Conservation (phyloP, 2,113 vertebrate species). For the Phoenicopterus ruber region DNA sequence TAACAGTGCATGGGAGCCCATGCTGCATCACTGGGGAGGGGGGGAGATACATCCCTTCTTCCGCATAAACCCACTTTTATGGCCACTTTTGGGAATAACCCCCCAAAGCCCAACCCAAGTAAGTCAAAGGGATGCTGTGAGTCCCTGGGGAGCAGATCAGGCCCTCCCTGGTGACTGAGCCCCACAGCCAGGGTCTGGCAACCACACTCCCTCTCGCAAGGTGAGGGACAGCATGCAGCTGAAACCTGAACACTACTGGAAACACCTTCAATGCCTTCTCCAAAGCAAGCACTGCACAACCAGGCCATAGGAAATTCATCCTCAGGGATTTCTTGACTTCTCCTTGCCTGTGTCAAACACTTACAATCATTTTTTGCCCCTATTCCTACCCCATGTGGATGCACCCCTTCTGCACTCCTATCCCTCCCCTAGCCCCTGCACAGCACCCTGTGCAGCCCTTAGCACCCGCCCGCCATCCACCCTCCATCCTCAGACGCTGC, state of each 20-base stretch:
- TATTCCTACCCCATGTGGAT: neutral
- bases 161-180: neutral
- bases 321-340: neutral
- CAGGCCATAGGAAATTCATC: neutral
- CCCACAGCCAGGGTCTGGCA: neutral
- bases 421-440: neutral
- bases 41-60: neutral
- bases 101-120: neutral
- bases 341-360: neutral
- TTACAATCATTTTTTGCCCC: neutral
- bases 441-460: neutral
- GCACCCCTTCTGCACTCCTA: neutral
- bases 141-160: neutral
- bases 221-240: neutral
- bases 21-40: neutral
- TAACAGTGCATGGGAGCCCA: neutral
- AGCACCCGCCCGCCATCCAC: neutral
- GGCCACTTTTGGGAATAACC: neutral
- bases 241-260: neutral
- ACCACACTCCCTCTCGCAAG: rapidly evolving
- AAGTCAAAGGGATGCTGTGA: neutral
- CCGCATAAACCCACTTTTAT: neutral
- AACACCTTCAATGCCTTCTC: neutral
- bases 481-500: neutral
- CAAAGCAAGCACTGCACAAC: neutral